A percentile compares a stretch with the other conserved stretches of the same genome.
Conservation (phyloP, 2,888 invertebrate genomes). For the Rhingia campestris region DNA sequence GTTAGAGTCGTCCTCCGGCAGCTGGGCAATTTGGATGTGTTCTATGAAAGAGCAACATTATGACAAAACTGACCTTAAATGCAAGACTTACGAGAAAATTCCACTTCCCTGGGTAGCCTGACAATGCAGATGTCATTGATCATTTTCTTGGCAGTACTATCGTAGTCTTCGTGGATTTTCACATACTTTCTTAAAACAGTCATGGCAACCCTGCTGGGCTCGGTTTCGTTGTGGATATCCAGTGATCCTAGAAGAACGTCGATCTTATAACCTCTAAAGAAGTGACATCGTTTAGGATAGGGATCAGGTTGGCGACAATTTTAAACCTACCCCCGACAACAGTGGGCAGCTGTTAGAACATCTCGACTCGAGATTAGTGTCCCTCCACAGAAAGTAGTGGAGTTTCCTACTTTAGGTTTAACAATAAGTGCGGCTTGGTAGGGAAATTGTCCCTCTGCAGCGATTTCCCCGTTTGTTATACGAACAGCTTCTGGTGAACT, state of each 20-base stretch:
- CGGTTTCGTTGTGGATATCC: constrained; percentile 76
- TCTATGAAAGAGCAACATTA: constrained; percentile 76
- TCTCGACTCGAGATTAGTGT: constrained; percentile 80
- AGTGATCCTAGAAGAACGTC: constrained; percentile 30
- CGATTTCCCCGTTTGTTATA: constrained; percentile 80
- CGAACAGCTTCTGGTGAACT: constrained; percentile 51
- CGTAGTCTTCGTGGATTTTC: constrained; percentile 81
- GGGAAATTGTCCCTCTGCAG: constrained; percentile 78
- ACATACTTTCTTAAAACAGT: constrained; percentile 71
- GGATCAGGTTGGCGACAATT: not conserved
- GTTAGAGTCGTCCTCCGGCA: constrained; percentile 80
- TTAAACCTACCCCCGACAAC: constrained; percentile 79
- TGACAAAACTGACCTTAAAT: not conserved
- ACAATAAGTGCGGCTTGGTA: constrained; percentile 79
- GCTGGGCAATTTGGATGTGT: constrained; percentile 80
- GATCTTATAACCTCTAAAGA: constrained; percentile 47
- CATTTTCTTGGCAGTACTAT: constrained; percentile 76
- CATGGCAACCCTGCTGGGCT: constrained; percentile 76
- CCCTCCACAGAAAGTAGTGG: constrained; percentile 79
- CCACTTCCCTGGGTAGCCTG: constrained; percentile 78
- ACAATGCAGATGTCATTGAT: constrained; percentile 81
- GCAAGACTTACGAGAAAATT: constrained; percentile 77
- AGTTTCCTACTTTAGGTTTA: constrained; percentile 76
- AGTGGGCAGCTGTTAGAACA: constrained; percentile 81
- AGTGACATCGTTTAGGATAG: not conserved